These are phyloP conservation scores for Strix occidentalis DNA, from an alignment of 2,797 vertebrate genomes.

Conservation along the genomic window DNA sequence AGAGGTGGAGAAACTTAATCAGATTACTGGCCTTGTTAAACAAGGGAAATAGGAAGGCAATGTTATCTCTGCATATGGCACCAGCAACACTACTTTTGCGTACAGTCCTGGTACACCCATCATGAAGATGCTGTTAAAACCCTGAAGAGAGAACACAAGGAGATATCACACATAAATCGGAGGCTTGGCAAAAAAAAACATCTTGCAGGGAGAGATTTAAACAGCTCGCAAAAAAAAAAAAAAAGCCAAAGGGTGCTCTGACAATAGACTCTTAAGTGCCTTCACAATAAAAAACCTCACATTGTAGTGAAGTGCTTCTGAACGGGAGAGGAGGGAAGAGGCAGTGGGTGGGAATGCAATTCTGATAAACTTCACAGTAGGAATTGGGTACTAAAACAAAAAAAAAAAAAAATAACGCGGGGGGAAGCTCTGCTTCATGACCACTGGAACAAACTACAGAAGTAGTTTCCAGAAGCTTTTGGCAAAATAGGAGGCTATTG, in stretches of 20 bases:
- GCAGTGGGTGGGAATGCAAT: not conserved
- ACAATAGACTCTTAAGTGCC: not conserved
- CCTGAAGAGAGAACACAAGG: not conserved
- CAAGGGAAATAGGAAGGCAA: not conserved
- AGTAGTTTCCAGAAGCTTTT: not conserved
- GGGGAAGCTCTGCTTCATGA: not conserved
- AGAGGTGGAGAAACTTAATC: conserved; percentile 7
- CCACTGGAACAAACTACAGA: not conserved
- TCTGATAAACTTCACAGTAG: not conserved
- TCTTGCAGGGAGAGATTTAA: not conserved
- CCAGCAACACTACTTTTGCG: not conserved
- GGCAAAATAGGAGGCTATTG: not conserved
- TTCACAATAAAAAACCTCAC: not conserved
- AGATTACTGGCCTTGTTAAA: conserved; percentile 48
- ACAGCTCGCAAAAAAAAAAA: not conserved
- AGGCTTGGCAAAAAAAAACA: not conserved
- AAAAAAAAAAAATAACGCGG: too few relatives aligned
- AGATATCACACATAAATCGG: not conserved
- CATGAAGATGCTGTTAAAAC: not conserved
- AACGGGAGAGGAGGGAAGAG: not conserved
- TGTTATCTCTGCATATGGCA: not conserved
- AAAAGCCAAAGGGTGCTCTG: not conserved
- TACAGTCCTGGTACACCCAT: not conserved
- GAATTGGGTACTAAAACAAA: not conserved
- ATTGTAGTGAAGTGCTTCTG: not conserved